A percentile compares a stretch with the other conserved stretches of the same genome.
Conservation (phyloP, 2,797 vertebrate genomes). For the Lindbergichthys nudifrons region DNA sequence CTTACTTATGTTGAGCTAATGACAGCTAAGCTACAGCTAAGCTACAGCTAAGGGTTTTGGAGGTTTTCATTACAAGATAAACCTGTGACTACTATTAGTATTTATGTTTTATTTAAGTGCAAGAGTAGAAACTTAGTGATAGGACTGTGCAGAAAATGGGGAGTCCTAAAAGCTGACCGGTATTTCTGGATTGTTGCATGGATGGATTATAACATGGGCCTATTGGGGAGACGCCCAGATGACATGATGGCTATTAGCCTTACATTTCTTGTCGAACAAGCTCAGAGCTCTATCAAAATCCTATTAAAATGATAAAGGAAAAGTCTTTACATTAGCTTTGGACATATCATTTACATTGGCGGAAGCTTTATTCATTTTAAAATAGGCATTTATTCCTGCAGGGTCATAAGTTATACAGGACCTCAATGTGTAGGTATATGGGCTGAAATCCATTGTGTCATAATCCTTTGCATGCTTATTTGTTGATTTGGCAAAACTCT, state of each 20-base stretch:
- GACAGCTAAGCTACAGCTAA: constrained; percentile 4
- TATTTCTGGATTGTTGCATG: background rate
- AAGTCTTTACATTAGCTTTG: background rate
- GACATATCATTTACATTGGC: background rate
- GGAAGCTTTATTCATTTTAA: background rate
- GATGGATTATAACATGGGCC: background rate
- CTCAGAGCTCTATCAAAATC: background rate
- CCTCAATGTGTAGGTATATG: background rate
- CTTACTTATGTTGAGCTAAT: constrained; percentile 16
- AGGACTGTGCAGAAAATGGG: background rate
- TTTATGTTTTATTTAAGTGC: background rate
- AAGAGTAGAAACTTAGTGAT: background rate
- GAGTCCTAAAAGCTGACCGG: background rate
- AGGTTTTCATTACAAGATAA: background rate
- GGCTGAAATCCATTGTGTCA: background rate
- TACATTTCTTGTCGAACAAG: background rate
- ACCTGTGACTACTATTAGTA: background rate
- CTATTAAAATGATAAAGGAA: background rate
- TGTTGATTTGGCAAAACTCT: background rate
- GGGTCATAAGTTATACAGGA: background rate
- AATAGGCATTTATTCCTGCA: background rate
- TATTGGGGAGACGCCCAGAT: background rate
- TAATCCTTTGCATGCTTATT: background rate
- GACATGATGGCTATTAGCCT: background rate
- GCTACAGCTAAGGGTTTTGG: background rate